Conservation (phyloP, 2,888 invertebrate genomes). For the Sinopyrophorus schimmeli region DNA sequence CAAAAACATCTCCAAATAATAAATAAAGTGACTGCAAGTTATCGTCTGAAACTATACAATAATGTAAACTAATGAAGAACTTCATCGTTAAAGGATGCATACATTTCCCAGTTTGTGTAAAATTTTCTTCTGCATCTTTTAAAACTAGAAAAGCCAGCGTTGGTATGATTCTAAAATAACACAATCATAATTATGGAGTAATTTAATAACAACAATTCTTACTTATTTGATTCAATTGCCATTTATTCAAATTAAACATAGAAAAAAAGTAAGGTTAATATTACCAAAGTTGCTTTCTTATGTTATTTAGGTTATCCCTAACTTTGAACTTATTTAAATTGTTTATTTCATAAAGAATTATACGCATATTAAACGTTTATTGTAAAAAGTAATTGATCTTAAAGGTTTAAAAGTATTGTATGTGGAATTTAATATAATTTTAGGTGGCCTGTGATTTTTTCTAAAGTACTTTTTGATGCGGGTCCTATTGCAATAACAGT, state of each 20-base stretch:
- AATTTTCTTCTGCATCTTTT: not conserved
- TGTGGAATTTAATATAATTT: conserved; percentile 79
- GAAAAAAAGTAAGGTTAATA: too few species aligned
- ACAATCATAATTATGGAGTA: too few species aligned
- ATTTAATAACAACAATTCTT: too few species aligned
- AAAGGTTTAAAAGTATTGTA: too few species aligned
- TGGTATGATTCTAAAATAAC: not conserved
- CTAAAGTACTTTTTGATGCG: conserved; percentile 74
- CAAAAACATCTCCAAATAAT: conserved; percentile 62
- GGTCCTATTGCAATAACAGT: conserved; percentile 96
- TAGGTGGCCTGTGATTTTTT: conserved; percentile 84
- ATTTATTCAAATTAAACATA: too few species aligned
- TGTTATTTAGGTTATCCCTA: too few species aligned
- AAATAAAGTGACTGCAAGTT: conserved; percentile 61
- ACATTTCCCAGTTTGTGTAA: not conserved
- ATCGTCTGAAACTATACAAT: conserved; percentile 61
- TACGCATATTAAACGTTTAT: too few species aligned
- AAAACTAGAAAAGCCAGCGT: not conserved
- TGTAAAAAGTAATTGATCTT: too few species aligned
- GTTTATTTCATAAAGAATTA: too few species aligned
- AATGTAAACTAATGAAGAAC: conserved; percentile 9
- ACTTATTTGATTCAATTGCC: too few species aligned
- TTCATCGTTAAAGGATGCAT: not conserved
- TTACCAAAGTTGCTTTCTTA: too few species aligned
- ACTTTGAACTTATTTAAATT: too few species aligned